Conservation (phyloP, 1,140 invertebrate species). For the Melipona quadrifasciata region DNA sequence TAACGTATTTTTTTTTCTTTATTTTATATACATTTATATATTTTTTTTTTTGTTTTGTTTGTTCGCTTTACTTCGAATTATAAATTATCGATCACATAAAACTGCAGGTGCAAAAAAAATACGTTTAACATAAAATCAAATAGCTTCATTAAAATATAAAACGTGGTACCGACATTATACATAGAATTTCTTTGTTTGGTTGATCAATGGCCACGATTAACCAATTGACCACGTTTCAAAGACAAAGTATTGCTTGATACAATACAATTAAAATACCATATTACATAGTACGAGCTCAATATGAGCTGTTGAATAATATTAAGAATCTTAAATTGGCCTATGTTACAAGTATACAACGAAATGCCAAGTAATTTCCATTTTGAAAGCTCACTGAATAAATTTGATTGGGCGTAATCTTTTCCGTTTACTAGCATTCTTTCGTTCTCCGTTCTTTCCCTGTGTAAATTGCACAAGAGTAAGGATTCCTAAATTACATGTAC, state of each 20-base stretch:
- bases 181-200: not conserved
- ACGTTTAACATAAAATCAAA: conserved; percentile 24
- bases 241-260: conserved; percentile 55
- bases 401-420: conserved; percentile 16
- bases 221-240: not conserved
- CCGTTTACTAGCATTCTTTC: conserved; percentile 4
- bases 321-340: conserved; percentile 74
- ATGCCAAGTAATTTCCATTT: conserved; percentile 57
- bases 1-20: not conserved
- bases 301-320: conserved; percentile 74
- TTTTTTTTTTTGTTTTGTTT: not conserved
- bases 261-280: conserved; percentile 76
- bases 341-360: conserved; percentile 68
- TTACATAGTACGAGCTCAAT: conserved; percentile 74
- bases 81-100: conserved; percentile 53
- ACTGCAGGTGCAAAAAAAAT: conserved; percentile 41
- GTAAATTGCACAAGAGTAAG: not conserved
- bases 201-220: not conserved
- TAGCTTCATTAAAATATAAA: conserved; percentile 17
- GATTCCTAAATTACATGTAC: not conserved
- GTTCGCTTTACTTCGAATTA: conserved; percentile 15
- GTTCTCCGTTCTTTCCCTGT: not conserved
- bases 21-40: not conserved
- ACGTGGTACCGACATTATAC: conserved; percentile 7
- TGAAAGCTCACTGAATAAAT: conserved; percentile 10